Percentiles rank a stretch among this genome's conserved stretches.
These are phyloP conservation scores for Leptopilina myrica DNA, from an alignment of 2,888 invertebrate genomes.

Conservation along the genomic window DNA sequence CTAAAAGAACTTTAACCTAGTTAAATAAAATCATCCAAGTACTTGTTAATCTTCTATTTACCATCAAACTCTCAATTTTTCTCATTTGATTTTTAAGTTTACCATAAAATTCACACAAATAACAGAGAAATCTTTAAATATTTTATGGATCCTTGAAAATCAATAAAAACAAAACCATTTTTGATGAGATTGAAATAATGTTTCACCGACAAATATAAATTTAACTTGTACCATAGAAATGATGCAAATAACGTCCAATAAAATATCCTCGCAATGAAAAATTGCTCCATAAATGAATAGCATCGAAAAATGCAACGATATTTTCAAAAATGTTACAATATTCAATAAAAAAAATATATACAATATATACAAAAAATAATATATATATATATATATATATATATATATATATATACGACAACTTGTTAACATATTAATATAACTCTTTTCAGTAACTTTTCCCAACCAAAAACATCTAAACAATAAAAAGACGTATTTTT, in stretches of 20 bases:
- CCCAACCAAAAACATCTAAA: not conserved
- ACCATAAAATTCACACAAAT: not conserved
- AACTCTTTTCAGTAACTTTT: not conserved
- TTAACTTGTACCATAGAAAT: too few relatives aligned
- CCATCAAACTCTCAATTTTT: not conserved
- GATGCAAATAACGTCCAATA: conserved; percentile 13
- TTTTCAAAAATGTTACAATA: conserved; percentile 29
- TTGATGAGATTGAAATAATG: not conserved
- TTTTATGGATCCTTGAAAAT: conserved; percentile 6
- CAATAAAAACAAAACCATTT: not conserved
- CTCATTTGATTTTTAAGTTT: not conserved
- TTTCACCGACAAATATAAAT: too few relatives aligned
- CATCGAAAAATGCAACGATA: conserved; percentile 31
- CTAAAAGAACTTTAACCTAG: too few relatives aligned
- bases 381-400: too few relatives aligned
- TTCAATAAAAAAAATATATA: not conserved
- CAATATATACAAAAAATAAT: too few relatives aligned
- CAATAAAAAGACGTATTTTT: not conserved
- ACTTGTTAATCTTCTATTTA: conserved; percentile 22
- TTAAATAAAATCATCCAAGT: conserved; percentile 10
- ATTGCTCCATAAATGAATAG: not conserved
- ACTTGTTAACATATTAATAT: not conserved
- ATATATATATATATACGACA: not conserved
- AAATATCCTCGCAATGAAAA: not conserved
- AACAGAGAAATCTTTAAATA: not conserved